Base-by-base conservation (phyloP, 2,888 invertebrate genomes). In the Eucera pruinosa region DNA sequence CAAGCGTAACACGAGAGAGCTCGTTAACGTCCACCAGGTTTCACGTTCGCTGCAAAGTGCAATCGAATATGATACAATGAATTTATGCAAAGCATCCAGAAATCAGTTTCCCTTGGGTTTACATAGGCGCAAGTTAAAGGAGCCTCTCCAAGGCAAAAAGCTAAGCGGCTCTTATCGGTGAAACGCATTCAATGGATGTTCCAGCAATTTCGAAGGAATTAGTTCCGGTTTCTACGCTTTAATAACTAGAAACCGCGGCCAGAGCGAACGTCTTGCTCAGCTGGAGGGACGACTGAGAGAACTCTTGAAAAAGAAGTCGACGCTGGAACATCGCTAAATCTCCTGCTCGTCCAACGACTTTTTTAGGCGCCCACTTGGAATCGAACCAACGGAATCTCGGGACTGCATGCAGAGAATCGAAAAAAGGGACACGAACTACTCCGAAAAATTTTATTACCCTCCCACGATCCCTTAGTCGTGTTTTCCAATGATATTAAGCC, bases 301-400 rank as follows among this genome's bases (percentile, higher is more conserved):
- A 41, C 30, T 58, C 25, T 62, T 43, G 64, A 47, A 73, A 68
- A 73, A 67, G 57, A 43, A 58, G 36, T 23, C 65, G 72, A 11
- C 36, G 36, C 13, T 30, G 61, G 70, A 39, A 55, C 66, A n/a
- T 41, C 62, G 54, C 60, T 79, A 79, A 80, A 79, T 75, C 80
- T 61, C 68, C 58, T 39, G 57, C 50, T 33, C 64, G 78, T 57
- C 73, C 69, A 45, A 54, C 80, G 67, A 64, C 57, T 79, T 79
- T 80, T 71, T 75, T 27, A 66, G 43, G 9, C 60, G 55, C 45
- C 66, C 73, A 77, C 73, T 80, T 81, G 81, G 81, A 81, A 77
- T 65, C 47, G 72, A 66, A 80, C 81, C 81, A 81, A 80, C 43
- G 36, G 50, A 61, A 33, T 67, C 43, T 52, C 79, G 62, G 64